Evolutionary conservation across 2,113 vertebrate species (phyloP).

Genomic region (Sigmodon hispidus): DNA sequence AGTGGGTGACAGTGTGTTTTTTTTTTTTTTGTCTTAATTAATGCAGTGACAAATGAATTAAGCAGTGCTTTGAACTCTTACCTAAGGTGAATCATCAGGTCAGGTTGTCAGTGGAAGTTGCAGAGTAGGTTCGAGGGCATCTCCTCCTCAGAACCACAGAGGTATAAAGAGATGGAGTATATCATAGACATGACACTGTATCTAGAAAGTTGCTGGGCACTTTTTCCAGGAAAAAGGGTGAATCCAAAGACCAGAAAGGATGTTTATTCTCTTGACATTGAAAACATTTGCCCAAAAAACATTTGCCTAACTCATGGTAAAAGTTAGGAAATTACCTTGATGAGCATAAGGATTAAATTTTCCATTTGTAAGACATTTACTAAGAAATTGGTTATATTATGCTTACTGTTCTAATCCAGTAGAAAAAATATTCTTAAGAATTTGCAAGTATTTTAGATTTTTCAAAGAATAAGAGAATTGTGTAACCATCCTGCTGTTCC

Average conservation of each 20-base stretch:
- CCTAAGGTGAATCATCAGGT: background rate
- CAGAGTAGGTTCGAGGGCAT: background rate
- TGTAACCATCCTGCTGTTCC: slow-evolving; percentile 85
- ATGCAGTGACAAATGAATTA: background rate
- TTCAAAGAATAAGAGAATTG: slow-evolving; percentile 78
- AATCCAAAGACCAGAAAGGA: background rate
- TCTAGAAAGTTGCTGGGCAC: background rate
- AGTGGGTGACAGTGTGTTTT: background rate
- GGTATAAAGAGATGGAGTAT: background rate
- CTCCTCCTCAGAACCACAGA: background rate
- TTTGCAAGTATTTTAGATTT: slow-evolving; percentile 78
- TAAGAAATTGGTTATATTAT: slow-evolving; percentile 71
- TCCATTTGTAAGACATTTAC: slow-evolving; percentile 75
- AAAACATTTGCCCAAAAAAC: background rate
- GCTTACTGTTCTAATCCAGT: slow-evolving; percentile 65
- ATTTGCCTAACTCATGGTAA: background rate
- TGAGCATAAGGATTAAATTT: background rate
- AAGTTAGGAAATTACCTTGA: background rate
- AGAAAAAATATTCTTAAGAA: slow-evolving; percentile 79
- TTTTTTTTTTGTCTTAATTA: background rate
- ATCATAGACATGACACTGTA: background rate
- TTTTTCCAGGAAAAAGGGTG: background rate
- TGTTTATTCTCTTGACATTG: background rate
- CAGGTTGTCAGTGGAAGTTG: background rate
- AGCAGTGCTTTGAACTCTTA: background rate